Conservation (phyloP, 2,888 invertebrate genomes). For the Unio pictorum region DNA sequence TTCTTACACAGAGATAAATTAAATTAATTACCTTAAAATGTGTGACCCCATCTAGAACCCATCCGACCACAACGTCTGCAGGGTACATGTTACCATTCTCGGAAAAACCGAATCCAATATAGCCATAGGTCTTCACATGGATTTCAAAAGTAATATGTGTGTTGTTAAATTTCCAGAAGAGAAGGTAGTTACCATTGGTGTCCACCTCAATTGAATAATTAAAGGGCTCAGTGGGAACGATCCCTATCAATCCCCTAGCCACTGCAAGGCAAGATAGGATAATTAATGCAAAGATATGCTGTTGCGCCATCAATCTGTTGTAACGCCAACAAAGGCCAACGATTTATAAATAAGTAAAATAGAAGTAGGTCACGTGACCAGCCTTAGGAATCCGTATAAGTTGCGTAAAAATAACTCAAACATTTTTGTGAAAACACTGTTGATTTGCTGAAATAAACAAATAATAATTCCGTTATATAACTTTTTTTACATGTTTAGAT, state of each 20-base stretch:
- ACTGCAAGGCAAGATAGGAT: no score
- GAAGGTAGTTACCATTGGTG: slow-evolving; percentile 28
- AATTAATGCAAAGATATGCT: no score
- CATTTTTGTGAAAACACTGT: no score
- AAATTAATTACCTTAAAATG: slow-evolving; percentile 31
- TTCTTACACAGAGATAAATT: slow-evolving; percentile 4
- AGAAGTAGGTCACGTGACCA: no score
- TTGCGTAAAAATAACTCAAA: no score
- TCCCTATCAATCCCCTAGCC: slow-evolving; percentile 1
- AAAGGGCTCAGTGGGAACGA: slow-evolving; percentile 26
- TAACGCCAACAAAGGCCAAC: no score
- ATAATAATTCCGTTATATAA: no score
- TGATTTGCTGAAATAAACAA: no score
- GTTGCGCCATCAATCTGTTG: no score
- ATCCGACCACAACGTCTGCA: slow-evolving; percentile 89
- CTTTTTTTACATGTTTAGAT: no score
- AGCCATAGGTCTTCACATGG: slow-evolving; percentile 75
- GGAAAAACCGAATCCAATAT: slow-evolving; percentile 89
- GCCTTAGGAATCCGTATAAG: no score
- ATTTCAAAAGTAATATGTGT: slow-evolving; percentile 46
- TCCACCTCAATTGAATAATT: slow-evolving; percentile 24
- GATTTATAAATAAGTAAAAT: no score
- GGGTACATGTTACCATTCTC: slow-evolving; percentile 84
- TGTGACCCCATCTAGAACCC: slow-evolving; percentile 76
- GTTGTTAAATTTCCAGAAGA: slow-evolving; percentile 45